Conservation (phyloP, 2,888 invertebrate species). For the Plusia festucae region DNA sequence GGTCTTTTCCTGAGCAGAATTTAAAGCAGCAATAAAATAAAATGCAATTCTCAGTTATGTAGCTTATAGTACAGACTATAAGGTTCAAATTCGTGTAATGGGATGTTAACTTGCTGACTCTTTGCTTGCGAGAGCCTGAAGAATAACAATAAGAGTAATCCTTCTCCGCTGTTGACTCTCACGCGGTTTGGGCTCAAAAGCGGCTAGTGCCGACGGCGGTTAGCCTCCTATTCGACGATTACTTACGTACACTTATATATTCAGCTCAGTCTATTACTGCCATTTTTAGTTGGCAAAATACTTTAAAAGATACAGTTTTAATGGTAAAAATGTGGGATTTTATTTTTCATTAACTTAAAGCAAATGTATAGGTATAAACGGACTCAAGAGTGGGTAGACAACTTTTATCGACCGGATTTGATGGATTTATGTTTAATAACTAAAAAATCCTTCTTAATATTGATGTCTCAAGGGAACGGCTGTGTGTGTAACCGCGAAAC, state of each 20-base stretch:
- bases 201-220: slow-evolving; percentile 3
- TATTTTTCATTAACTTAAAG: too few relatives aligned
- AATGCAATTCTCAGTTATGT: slow-evolving; percentile 8
- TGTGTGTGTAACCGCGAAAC: too few relatives aligned
- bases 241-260: background rate
- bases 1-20: slow-evolving; percentile 16
- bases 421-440: too few relatives aligned
- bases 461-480: too few relatives aligned
- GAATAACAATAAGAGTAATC: slow-evolving; percentile 52
- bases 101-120: slow-evolving; percentile 19
- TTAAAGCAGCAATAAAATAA: slow-evolving; percentile 11
- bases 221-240: background rate
- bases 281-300: background rate
- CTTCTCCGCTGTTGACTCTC: slow-evolving; percentile 44
- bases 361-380: too few relatives aligned
- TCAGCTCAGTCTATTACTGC: background rate
- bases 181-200: slow-evolving; percentile 21
- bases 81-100: slow-evolving; percentile 31
- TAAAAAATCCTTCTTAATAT: too few relatives aligned
- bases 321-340: too few relatives aligned
- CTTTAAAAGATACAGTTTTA: too few relatives aligned
- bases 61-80: slow-evolving; percentile 12
- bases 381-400: too few relatives aligned
- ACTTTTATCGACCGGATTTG: too few relatives aligned
- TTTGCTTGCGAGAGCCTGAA: slow-evolving; percentile 24